A percentile compares a stretch with the other conserved stretches of the same genome.
Evolutionary conservation across 2,888 invertebrate genomes (phyloP).

Genomic region (Orthosia cruda): DNA sequence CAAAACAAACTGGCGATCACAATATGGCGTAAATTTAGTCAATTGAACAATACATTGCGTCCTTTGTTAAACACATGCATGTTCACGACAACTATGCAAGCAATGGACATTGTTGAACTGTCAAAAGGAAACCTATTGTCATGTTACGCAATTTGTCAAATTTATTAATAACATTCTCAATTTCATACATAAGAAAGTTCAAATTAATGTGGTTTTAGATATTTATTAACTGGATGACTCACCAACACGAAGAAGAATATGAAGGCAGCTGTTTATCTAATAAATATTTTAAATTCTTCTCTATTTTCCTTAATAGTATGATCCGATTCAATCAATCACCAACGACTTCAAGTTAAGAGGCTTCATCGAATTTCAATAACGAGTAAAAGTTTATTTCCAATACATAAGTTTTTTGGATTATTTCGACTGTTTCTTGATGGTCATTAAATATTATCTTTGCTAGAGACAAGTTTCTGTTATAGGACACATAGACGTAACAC

Average conservation of each 20-base stretch:
- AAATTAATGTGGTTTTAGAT: no score
- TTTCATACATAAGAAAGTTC: no score
- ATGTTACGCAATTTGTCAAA: background rate
- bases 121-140: background rate
- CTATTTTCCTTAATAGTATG: background rate
- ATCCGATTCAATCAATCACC: background rate
- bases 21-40: background rate
- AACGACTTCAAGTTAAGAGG: background rate
- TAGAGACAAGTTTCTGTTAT: background rate
- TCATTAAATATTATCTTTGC: background rate
- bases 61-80: slow-evolving; percentile 13
- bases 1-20: background rate
- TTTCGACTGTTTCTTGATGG: background rate
- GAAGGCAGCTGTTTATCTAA: no score
- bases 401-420: background rate
- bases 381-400: background rate
- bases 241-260: no score
- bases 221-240: no score
- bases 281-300: background rate
- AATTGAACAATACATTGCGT: slow-evolving; percentile 7
- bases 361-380: background rate
- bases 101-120: slow-evolving; percentile 1
- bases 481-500: background rate
- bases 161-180: no score
- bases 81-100: slow-evolving; percentile 11